These are phyloP conservation scores for Orycteropus afer DNA, from an alignment of 2,113 vertebrate species.

Conservation along the genomic window DNA sequence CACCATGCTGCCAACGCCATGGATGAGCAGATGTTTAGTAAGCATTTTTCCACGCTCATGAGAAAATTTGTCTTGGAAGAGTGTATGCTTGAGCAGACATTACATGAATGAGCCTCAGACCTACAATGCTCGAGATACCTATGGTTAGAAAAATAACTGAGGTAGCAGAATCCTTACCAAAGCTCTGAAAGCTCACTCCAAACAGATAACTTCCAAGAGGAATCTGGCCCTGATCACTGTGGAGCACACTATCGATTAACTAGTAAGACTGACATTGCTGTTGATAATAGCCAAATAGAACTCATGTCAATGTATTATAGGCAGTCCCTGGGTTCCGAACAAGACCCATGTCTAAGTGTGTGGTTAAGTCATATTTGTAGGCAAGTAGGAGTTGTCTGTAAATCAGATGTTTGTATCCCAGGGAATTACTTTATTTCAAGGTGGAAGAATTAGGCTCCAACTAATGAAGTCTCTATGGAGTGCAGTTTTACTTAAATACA, in stretches of 20 bases:
- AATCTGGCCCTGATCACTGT: background rate
- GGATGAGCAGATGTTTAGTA: background rate
- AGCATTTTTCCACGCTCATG: background rate
- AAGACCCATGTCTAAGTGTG: background rate
- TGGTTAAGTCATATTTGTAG: background rate
- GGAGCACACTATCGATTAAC: background rate
- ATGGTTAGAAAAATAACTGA: background rate
- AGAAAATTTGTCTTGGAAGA: constrained; percentile 25
- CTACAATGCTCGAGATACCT: background rate
- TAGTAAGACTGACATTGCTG: background rate
- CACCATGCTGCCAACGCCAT: background rate
- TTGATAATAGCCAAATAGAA: background rate
- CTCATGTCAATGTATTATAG: background rate
- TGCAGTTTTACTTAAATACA: background rate
- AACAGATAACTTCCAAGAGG: background rate
- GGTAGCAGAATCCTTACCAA: background rate
- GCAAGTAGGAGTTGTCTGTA: background rate
- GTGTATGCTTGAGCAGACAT: background rate
- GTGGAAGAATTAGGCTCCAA: background rate
- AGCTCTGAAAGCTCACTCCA: background rate
- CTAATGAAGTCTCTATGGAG: background rate
- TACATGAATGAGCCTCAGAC: background rate
- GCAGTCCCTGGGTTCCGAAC: background rate
- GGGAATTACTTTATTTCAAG: background rate
- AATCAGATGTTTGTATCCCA: background rate